Percentiles rank a stretch among this genome's conserved stretches.
Evolutionary conservation across 2,797 vertebrate species (phyloP).

Genomic region (Leptoclinus maculatus): DNA sequence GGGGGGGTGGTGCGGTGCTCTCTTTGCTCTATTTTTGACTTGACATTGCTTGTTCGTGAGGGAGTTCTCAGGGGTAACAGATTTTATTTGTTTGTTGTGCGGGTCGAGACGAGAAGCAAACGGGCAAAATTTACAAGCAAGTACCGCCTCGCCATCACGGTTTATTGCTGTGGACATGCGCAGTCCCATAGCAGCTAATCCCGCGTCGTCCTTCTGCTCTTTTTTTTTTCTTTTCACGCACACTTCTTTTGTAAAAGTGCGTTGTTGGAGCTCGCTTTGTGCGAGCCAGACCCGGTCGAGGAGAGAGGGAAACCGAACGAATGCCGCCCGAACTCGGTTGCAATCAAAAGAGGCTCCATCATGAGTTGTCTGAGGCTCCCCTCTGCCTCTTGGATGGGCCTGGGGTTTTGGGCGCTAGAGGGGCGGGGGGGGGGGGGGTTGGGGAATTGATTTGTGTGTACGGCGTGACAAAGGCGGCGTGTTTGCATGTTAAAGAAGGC

Average conservation of each 20-base stretch:
- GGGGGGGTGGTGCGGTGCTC: neutral
- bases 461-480: constrained; percentile 68
- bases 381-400: constrained; percentile 48
- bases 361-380: constrained; percentile 61
- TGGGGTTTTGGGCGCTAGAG: constrained; percentile 35
- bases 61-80: neutral
- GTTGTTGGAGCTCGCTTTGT: neutral
- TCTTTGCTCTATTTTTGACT: constrained; percentile 6
- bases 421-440: constrained; percentile 39
- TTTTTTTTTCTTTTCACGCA: neutral
- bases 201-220: neutral
- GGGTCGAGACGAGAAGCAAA: neutral
- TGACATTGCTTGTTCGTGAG: constrained; percentile 19
- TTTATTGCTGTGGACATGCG: neutral
- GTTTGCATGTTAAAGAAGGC: constrained; percentile 82
- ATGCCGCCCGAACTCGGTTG: constrained; percentile 34
- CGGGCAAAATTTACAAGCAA: neutral
- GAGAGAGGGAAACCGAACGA: constrained; percentile 8
- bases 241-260: neutral
- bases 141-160: neutral
- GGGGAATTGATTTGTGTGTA: constrained; percentile 61
- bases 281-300: neutral
- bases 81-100: neutral
- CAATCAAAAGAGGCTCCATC: constrained; percentile 79
- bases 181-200: neutral